These are phyloP conservation scores for Salvelinus fontinalis DNA, from an alignment of 2,113 vertebrate genomes.

Conservation along the genomic window DNA sequence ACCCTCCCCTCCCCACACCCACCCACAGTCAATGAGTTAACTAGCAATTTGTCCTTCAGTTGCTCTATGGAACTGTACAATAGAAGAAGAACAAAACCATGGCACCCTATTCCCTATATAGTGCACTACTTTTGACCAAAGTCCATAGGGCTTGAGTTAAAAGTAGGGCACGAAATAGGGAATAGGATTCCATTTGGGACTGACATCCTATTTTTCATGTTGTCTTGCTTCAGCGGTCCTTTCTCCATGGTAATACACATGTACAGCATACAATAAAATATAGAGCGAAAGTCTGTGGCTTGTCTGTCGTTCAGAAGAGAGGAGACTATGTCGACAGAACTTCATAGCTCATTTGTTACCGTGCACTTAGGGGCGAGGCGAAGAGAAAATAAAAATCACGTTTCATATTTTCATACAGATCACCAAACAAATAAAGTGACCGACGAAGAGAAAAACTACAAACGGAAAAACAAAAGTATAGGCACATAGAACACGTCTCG, in stretches of 20 bases:
- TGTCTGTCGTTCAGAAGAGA: neutral
- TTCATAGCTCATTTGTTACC: neutral
- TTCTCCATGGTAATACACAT: constrained; percentile 53
- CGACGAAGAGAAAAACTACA: neutral
- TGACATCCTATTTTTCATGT: constrained; percentile 56
- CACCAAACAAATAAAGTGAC: constrained; percentile 24
- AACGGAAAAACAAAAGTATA: constrained; percentile 9
- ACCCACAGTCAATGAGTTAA: constrained; percentile 47
- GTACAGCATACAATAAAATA: constrained; percentile 36
- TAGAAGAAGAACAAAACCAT: constrained; percentile 44
- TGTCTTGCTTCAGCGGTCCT: constrained; percentile 59
- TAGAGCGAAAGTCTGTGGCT: constrained; percentile 30
- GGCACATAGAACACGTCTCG: constrained; percentile 20
- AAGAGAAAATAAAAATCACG: neutral
- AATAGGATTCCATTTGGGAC: too few species aligned
- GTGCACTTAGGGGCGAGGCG: constrained; percentile 3
- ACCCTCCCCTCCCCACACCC: constrained; percentile 34
- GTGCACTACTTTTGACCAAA: too few species aligned
- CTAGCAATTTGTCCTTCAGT: constrained; percentile 56
- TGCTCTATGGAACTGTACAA: constrained; percentile 80
- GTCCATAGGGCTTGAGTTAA: too few species aligned
- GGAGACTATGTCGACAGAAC: constrained; percentile 1
- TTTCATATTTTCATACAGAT: constrained; percentile 8
- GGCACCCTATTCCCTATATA: too few species aligned
- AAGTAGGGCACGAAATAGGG: too few species aligned